Conservation (phyloP, 2,888 invertebrate species). For the Mantis religiosa region DNA sequence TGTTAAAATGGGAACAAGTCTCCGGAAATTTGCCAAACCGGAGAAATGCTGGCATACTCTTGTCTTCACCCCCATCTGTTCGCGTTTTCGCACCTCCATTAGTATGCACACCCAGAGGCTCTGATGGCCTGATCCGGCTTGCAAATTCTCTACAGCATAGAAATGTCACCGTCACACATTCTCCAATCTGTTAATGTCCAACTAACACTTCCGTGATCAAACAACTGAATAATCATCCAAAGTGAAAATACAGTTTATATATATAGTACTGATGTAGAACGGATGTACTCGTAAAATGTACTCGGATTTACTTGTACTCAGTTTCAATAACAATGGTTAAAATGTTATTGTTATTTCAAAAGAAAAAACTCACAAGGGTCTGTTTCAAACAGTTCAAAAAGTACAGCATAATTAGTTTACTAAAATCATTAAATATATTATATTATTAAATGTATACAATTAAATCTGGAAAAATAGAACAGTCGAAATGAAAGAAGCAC, state of each 20-base stretch:
- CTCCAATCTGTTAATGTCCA: not conserved
- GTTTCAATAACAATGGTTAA: too few species aligned
- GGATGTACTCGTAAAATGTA: too few species aligned
- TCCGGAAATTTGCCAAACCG: not conserved
- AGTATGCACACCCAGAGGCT: not conserved
- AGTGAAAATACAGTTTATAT: not conserved
- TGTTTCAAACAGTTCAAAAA: too few species aligned
- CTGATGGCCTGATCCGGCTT: not conserved
- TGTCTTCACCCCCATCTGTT: not conserved
- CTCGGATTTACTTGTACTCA: too few species aligned
- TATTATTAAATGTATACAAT: too few species aligned
- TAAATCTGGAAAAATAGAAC: too few species aligned
- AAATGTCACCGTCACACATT: not conserved
- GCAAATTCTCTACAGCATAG: not conserved
- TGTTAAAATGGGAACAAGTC: not conserved
- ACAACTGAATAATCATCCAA: not conserved
- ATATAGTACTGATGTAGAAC: not conserved
- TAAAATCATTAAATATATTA: too few species aligned
- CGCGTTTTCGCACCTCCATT: not conserved
- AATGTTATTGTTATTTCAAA: too few species aligned
- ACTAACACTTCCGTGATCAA: not conserved
- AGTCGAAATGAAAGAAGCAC: too few species aligned
- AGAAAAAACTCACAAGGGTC: too few species aligned
- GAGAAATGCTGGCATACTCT: not conserved
- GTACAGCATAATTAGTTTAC: too few species aligned